Base-by-base conservation (phyloP, 2,113 vertebrate genomes). In the Danionella cerebrum region DNA sequence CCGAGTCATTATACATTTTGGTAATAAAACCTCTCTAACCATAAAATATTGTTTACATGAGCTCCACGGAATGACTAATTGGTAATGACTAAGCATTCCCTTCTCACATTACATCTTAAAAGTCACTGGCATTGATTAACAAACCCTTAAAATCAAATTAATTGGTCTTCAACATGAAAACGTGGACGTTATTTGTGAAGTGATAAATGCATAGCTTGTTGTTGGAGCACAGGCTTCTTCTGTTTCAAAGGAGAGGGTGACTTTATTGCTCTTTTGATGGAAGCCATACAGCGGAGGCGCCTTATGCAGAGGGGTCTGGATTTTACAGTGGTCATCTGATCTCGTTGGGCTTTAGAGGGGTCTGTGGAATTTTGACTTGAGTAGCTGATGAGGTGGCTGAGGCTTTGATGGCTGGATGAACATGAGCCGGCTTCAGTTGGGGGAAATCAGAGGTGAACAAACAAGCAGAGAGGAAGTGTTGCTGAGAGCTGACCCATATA, bases 31-130 rank as follows among this genome's bases (percentile, higher is more conserved):
- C 62, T 79, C n/a, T n/a, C 76, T 1, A 2, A 42, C 50, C 75
- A 70, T 63, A 22, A 42, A 31, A 21, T 19, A 57, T 55, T 24
- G 53, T 74, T 82, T 84, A 83, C 80, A 80, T 64, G 72, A 76
- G 27, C 27, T 87, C 83, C 68, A 80, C 69, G 80, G 82, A 85
- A 85, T 76, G 79, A 79, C 63, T 80, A 78, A 87, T 86, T 90
- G 84, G 79, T 59, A 63, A 79, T 80, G 71, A 59, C 78, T 73
- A 71, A 76, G 74, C 83, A 84, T 87, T 90, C 81, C 78, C 59
- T 60, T 78, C 72, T 29, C 65, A 69, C 29, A 81, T 85, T 75
- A 67, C 84, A 73, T 85, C 84, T 84, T 86, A 85, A 84, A 85
- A 80, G 80, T 83, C 82, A 77, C 58, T 75, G 58, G 72, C 68